phyloP scores from a whole-genome alignment of 2,888 invertebrate species.

The Nasonia oneida region DNA sequence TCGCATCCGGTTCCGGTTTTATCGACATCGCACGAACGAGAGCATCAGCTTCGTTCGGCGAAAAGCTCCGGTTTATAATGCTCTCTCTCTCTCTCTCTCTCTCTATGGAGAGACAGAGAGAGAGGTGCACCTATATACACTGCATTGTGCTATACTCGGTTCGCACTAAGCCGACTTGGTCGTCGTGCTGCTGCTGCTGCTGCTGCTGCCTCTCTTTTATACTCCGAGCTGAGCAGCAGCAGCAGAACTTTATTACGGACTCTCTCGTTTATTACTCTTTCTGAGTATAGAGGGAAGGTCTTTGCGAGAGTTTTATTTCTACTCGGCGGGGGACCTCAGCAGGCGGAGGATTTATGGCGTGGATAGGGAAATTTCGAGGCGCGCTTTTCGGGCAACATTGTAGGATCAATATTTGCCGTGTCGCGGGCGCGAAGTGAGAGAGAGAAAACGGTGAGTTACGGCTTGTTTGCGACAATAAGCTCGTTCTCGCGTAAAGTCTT shows the following conservation, averaged over 20 bases:
- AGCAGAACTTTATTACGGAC: constrained; percentile 17
- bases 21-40: not conserved
- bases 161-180: not conserved
- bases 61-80: constrained; percentile 23
- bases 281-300: not conserved
- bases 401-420: constrained; percentile 35
- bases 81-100: not conserved
- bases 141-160: not conserved
- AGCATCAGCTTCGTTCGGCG: constrained; percentile 16
- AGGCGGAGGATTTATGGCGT: not conserved
- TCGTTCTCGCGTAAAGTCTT: constrained; percentile 16
- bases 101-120: not conserved
- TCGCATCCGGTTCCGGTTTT: constrained; percentile 1
- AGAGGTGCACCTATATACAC: not conserved
- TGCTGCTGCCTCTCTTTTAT: not conserved
- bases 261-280: constrained; percentile 9
- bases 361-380: constrained; percentile 1
- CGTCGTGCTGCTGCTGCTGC: not conserved
- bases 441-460: not conserved
- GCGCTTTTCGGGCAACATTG: not conserved
- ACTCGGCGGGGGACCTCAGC: not conserved
- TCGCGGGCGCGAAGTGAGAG: not conserved
- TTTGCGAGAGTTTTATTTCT: not conserved
- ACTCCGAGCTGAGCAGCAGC: not conserved
- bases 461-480: constrained; percentile 31